phyloP scores from a whole-genome alignment of 2,797 vertebrate genomes.

The Hipposideros larvatus region DNA sequence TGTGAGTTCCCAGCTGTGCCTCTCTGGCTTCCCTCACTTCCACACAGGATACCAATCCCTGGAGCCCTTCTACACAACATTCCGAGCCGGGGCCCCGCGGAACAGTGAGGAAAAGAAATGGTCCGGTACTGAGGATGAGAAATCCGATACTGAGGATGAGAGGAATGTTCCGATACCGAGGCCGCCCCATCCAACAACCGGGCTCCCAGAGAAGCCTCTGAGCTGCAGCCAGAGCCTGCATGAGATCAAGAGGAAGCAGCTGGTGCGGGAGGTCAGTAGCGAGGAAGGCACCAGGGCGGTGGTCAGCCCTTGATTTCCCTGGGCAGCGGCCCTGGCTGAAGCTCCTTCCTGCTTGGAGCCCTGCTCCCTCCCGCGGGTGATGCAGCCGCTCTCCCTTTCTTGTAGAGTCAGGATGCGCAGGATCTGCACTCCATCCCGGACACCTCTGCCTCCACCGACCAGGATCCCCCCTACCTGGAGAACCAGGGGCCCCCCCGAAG shows the following conservation, averaged over 20 bases:
- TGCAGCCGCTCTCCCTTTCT: rapidly evolving
- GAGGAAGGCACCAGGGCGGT: rapidly evolving
- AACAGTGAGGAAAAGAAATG: constrained; percentile 75
- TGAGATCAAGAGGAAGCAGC: constrained; percentile 58
- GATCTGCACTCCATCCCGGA: constrained; percentile 86
- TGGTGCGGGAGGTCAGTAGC: constrained; percentile 74
- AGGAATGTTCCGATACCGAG: constrained; percentile 84
- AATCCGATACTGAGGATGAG: constrained; percentile 82
- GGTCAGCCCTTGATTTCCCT: neutral
- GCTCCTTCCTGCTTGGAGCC: neutral
- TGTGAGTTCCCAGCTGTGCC: neutral
- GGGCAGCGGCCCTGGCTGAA: neutral
- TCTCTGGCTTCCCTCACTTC: neutral
- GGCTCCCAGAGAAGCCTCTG: constrained; percentile 72
- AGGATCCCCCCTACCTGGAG: constrained; percentile 89
- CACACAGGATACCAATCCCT: constrained; percentile 62
- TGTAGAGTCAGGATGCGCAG: constrained; percentile 87
- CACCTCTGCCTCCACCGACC: constrained; percentile 77
- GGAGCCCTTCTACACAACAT: too few relatives aligned
- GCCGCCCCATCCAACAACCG: neutral
- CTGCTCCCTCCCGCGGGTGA: neutral
- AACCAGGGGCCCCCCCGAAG: constrained; percentile 76
- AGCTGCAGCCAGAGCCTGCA: constrained; percentile 87
- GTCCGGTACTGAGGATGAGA: too few relatives aligned
- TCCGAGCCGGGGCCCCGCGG: rapidly evolving